Conservation (phyloP, 2,888 invertebrate species). For the Mythimna lalbum region DNA sequence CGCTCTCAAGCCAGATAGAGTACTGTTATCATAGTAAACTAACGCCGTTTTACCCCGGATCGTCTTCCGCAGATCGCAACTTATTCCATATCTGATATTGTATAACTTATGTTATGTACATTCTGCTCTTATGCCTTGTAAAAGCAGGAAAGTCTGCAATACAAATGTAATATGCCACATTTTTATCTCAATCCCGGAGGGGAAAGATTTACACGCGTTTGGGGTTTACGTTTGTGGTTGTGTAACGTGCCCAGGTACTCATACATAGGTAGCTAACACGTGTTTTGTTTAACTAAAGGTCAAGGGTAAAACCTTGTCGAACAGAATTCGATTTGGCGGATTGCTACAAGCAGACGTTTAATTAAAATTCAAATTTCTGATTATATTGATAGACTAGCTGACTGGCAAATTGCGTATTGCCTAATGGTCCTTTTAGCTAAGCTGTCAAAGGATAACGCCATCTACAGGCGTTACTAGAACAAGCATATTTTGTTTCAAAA, state of each 20-base stretch:
- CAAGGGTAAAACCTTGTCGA: slow-evolving; percentile 13
- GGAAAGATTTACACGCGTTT: slow-evolving; percentile 49
- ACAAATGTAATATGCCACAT: slow-evolving; percentile 49
- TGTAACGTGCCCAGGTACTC: neutral
- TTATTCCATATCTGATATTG: slow-evolving; percentile 31
- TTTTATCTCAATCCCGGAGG: slow-evolving; percentile 39
- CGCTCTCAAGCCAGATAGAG: neutral
- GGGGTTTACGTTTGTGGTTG: slow-evolving; percentile 29
- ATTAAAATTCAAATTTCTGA: slow-evolving; percentile 25
- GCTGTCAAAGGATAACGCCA: no score
- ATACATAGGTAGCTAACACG: slow-evolving; percentile 17
- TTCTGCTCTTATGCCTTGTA: slow-evolving; percentile 23
- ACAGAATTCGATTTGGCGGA: slow-evolving; percentile 32
- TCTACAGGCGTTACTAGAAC: no score
- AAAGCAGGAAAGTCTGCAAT: slow-evolving; percentile 38
- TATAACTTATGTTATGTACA: slow-evolving; percentile 40
- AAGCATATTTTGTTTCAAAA: no score
- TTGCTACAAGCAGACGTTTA: slow-evolving; percentile 15
- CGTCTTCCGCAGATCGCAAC: slow-evolving; percentile 6
- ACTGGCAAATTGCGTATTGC: no score
- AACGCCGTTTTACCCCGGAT: slow-evolving; percentile 26
- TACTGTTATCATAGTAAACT: slow-evolving; percentile 17
- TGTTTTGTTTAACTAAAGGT: slow-evolving; percentile 22
- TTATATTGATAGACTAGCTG: no score
- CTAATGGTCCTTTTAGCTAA: no score